Evolutionary conservation across 2,797 vertebrate species (phyloP).

Genomic region (Molothrus aeneus): DNA sequence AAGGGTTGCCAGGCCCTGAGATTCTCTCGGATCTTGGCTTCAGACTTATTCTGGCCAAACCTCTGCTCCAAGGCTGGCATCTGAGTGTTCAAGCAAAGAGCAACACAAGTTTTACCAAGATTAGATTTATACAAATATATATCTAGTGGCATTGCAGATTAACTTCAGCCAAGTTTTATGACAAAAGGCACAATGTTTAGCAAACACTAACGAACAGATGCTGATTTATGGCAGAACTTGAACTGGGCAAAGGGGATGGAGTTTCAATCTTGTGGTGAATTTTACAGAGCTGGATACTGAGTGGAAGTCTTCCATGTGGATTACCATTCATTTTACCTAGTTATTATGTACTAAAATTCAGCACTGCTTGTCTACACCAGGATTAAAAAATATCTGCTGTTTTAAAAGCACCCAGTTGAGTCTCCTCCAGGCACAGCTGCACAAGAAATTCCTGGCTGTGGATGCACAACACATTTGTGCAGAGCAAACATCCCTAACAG

Average conservation of each 20-base stretch:
- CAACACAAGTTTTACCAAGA: neutral
- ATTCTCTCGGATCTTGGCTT: neutral
- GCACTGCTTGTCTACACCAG: neutral
- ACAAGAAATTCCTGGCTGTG: slow-evolving; percentile 29
- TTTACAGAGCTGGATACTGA: neutral
- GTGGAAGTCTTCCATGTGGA: neutral
- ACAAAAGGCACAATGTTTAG: slow-evolving; percentile 22
- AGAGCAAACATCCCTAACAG: slow-evolving; percentile 10
- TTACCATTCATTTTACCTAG: neutral
- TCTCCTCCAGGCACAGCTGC: neutral
- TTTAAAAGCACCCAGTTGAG: neutral
- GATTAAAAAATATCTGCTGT: neutral
- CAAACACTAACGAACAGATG: neutral
- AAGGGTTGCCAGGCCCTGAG: neutral
- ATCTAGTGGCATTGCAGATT: neutral
- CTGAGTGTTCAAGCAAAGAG: neutral
- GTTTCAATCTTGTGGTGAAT: slow-evolving; percentile 6
- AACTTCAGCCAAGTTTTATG: neutral
- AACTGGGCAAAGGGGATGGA: neutral
- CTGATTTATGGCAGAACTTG: slow-evolving; percentile 1
- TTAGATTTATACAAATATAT: neutral
- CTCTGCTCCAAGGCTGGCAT: neutral
- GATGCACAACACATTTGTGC: neutral
- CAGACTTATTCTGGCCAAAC: neutral
- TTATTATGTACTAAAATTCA: slow-evolving; percentile 14